Conservation (phyloP, 2,888 invertebrate species). For the Cinara cedri region DNA sequence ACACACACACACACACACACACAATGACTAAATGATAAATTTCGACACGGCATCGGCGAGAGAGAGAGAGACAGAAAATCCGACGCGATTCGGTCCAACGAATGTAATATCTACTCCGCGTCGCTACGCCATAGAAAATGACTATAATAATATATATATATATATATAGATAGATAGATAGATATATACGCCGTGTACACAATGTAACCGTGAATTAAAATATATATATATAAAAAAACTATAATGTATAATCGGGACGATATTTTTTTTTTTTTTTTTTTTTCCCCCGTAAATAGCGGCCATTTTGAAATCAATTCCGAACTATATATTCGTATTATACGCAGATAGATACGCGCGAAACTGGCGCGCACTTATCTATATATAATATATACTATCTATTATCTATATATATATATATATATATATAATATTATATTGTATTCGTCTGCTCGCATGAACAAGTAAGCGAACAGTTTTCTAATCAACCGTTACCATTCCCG, state of each 20-base stretch:
- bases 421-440: too few species aligned
- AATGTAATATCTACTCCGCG: constrained; percentile 27
- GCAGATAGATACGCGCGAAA: too few species aligned
- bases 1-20: constrained; percentile 23
- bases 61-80: constrained; percentile 14
- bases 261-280: constrained; percentile 4
- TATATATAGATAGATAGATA: too few species aligned
- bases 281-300: constrained; percentile 26
- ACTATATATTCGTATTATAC: too few species aligned
- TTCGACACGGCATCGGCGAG: constrained; percentile 41
- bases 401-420: background rate
- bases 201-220: constrained; percentile 48
- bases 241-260: background rate
- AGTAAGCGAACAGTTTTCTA: constrained; percentile 12
- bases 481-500: constrained; percentile 29
- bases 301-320: constrained; percentile 48
- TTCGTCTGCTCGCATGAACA: constrained; percentile 10
- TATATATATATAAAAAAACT: constrained; percentile 2
- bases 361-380: background rate
- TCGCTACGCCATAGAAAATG: constrained; percentile 39
- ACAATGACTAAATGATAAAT: constrained; percentile 49
- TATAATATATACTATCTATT: too few species aligned
- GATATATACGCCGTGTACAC: too few species aligned
- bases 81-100: constrained; percentile 54
- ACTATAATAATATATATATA: constrained; percentile 1